Percentiles rank a stretch among this genome's conserved stretches.
Conservation (phyloP, 2,797 vertebrate species). For the Dendrocincla fuliginosa region DNA sequence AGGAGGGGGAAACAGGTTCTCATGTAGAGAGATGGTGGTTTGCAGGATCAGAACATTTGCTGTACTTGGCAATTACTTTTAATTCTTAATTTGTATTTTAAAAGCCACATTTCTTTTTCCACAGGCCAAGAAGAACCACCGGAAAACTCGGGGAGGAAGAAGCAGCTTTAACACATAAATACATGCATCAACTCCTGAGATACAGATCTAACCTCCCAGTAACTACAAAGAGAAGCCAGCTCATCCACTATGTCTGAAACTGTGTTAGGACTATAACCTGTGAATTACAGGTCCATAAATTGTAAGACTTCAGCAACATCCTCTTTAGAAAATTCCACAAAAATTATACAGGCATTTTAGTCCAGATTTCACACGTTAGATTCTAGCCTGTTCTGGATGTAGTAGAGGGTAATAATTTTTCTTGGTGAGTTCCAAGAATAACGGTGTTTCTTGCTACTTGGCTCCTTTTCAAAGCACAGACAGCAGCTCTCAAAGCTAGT, state of each 20-base stretch:
- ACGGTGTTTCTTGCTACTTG: background rate
- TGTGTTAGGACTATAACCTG: background rate
- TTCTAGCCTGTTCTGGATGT: background rate
- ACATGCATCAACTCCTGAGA: background rate
- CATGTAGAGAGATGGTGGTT: background rate
- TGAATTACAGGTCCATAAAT: slow-evolving; percentile 20
- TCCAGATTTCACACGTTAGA: slow-evolving; percentile 13
- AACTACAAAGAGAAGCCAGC: slow-evolving; percentile 13
- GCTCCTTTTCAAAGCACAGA: slow-evolving; percentile 19
- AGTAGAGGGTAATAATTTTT: background rate
- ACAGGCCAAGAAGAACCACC: background rate
- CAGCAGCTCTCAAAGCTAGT: background rate
- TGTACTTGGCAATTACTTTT: slow-evolving; percentile 3
- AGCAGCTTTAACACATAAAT: slow-evolving; percentile 1
- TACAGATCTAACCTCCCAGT: slow-evolving; percentile 3
- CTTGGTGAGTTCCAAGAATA: slow-evolving; percentile 16
- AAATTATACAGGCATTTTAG: background rate
- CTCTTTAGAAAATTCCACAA: slow-evolving; percentile 12
- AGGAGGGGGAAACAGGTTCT: background rate
- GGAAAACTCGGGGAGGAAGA: background rate
- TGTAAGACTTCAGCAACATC: background rate
- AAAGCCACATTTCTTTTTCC: slow-evolving; percentile 16
- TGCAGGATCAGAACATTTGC: background rate
- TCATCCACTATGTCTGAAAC: background rate
- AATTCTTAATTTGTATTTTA: slow-evolving; percentile 12